phyloP scores from a whole-genome alignment of 2,888 invertebrate genomes.

The Drosophila cognata region DNA sequence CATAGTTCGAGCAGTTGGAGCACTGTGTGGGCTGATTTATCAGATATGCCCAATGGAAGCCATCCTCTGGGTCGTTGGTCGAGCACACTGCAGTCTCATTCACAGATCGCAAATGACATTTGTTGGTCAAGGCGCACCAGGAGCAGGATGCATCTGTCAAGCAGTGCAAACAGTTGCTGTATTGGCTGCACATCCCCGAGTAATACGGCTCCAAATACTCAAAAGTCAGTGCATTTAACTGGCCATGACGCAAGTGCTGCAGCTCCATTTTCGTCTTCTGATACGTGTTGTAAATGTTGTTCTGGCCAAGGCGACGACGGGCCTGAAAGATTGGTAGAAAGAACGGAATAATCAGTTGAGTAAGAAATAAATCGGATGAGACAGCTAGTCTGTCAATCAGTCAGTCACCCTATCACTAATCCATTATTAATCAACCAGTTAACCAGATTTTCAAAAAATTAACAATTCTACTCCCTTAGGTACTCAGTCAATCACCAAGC shows the following conservation, averaged over 20 bases:
- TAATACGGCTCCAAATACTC: conserved; percentile 95
- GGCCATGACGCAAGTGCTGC: conserved; percentile 90
- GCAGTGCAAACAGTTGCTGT: conserved; percentile 94
- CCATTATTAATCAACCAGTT: too few relatives aligned
- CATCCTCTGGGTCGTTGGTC: conserved; percentile 62
- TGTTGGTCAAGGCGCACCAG: conserved; percentile 93
- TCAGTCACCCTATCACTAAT: neutral
- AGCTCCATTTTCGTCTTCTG: conserved; percentile 93
- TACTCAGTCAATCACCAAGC: too few relatives aligned
- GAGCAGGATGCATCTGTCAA: conserved; percentile 95
- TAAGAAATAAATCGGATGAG: neutral
- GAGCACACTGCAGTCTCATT: conserved; percentile 87
- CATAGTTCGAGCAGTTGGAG: conserved; percentile 94
- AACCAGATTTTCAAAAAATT: too few relatives aligned
- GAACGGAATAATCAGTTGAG: neutral
- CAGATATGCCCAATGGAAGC: conserved; percentile 90
- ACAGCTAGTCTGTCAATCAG: neutral
- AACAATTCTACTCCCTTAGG: too few relatives aligned
- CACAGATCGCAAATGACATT: conserved; percentile 89
- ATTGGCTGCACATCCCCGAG: conserved; percentile 90
- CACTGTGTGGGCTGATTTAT: conserved; percentile 93
- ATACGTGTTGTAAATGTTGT: conserved; percentile 87
- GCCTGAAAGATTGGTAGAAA: conserved; percentile 84
- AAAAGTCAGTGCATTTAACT: conserved; percentile 93
- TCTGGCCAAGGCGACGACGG: conserved; percentile 86